Evolutionary conservation across 2,113 vertebrate species (phyloP), one percentile per base, ranked within the genome.

Genomic region (Paracanthobrama guichenoti): DNA sequence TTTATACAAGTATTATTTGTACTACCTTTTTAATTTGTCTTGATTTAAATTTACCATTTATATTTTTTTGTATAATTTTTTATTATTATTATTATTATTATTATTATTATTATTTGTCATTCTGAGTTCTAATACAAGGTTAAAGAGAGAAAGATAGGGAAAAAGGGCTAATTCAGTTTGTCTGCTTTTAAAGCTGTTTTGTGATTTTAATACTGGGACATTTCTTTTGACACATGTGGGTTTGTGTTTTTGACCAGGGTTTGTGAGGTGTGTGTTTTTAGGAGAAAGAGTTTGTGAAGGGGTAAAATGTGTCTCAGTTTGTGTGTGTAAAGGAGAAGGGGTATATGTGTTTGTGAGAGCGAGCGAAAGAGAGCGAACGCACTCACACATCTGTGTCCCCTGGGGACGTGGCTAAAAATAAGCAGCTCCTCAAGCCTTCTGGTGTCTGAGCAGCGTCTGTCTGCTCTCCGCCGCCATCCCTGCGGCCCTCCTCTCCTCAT

Each of bases 371-470:
- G 84, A 71, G 50, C 76, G 86, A 88, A 87, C 86, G 88, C 90
- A 92, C 94, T 94, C 93, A 91, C 92, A 93, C 94, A 94, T 95
- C 94, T 93, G 91, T 88, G 93, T 94, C 91, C 93, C 94, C 93
- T 89, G 92, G 94, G 94, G 92, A 95, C 89, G 90, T 90, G 86
- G 93, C 94, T 95, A 95, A 94, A 95, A 95, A 95, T 95, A 95
- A 92, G 93, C 94, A 93, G 95, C 94, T 96, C 94, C 95, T 93
- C 91, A 90, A 93, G 92, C 94, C 93, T 92, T 93, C 93, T 94
- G 93, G 93, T 93, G 94, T 94, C 93, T 93, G 93, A 93, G 92
- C 91, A 90, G 90, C 91, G 90, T 93, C 93, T 95, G 93, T 94
- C 93, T 94, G 92, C 93, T 93, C 92, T 93, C 92, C 92, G 87